Evolutionary conservation across 2,113 vertebrate genomes (phyloP).

Genomic region (Periophthalmodon schlosseri): DNA sequence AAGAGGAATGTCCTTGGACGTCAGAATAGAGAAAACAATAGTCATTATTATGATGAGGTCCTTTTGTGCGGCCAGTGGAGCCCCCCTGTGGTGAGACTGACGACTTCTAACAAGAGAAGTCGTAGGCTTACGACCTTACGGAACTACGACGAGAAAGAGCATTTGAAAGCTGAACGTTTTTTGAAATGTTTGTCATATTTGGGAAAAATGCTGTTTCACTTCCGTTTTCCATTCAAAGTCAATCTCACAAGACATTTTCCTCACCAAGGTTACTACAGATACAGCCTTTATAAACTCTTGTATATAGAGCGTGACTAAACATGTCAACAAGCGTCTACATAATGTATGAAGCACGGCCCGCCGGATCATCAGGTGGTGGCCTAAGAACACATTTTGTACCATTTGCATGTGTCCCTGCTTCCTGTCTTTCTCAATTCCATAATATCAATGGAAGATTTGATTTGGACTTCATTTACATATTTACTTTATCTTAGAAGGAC

Average conservation of each 20-base stretch:
- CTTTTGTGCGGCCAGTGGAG: constrained; percentile 38
- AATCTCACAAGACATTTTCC: constrained; percentile 52
- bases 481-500: background rate
- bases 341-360: constrained; percentile 8
- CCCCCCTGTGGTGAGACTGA: constrained; percentile 49
- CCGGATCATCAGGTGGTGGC: constrained; percentile 10
- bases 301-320: background rate
- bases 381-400: constrained; percentile 21
- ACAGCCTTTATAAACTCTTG: constrained; percentile 28
- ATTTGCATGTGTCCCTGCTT: constrained; percentile 17
- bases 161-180: constrained; percentile 16
- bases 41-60: constrained; percentile 55
- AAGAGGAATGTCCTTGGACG: constrained; percentile 46
- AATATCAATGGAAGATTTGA: constrained; percentile 17
- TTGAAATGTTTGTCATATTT: constrained; percentile 24
- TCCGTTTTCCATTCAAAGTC: constrained; percentile 38
- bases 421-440: constrained; percentile 19
- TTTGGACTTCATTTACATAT: constrained; percentile 1
- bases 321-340: constrained; percentile 18
- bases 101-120: constrained; percentile 46
- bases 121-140: constrained; percentile 28
- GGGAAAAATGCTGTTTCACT: constrained; percentile 42
- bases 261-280: constrained; percentile 45
- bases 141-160: constrained; percentile 8
- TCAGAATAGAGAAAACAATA: constrained; percentile 58